phyloP scores from a whole-genome alignment of 1,140 invertebrate genomes.

The Coptotermes formosanus region DNA sequence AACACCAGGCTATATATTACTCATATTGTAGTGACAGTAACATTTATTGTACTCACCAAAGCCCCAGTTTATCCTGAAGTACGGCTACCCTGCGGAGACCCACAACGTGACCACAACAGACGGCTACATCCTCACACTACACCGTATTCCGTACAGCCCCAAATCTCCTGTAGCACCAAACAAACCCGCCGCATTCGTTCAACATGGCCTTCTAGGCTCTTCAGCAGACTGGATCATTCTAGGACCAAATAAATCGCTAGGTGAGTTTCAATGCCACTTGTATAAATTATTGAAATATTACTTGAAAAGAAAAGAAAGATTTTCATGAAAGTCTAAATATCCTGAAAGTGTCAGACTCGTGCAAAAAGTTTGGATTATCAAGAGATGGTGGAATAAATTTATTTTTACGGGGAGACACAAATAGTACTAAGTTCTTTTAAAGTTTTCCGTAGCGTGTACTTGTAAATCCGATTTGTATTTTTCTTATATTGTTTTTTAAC shows the following conservation, averaged over 20 bases:
- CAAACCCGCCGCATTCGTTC: constrained; percentile 58
- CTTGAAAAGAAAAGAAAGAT: too few relatives aligned
- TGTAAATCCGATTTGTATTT: too few relatives aligned
- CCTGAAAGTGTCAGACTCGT: too few relatives aligned
- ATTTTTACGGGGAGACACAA: too few relatives aligned
- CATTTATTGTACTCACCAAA: constrained; percentile 24
- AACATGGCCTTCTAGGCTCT: constrained; percentile 74
- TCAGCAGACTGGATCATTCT: constrained; percentile 74
- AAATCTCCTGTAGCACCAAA: constrained; percentile 32
- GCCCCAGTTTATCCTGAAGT: constrained; percentile 39
- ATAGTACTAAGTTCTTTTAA: too few relatives aligned
- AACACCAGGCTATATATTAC: too few relatives aligned
- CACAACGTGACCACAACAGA: constrained; percentile 55
- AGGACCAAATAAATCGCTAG: constrained; percentile 57
- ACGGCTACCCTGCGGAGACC: constrained; percentile 47
- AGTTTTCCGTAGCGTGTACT: too few relatives aligned
- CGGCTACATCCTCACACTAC: constrained; percentile 58
- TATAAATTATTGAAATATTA: background rate
- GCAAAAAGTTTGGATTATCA: too few relatives aligned
- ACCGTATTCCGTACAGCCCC: constrained; percentile 56
- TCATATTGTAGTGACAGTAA: too few relatives aligned
- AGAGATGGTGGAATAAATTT: too few relatives aligned
- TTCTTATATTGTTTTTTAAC: too few relatives aligned
- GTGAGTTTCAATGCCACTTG: constrained; percentile 41
- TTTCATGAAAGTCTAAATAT: too few relatives aligned